Percentiles rank a stretch among this genome's conserved stretches.
phyloP scores from a whole-genome alignment of 2,113 vertebrate species.

The Myanophis thanlyinensis region DNA sequence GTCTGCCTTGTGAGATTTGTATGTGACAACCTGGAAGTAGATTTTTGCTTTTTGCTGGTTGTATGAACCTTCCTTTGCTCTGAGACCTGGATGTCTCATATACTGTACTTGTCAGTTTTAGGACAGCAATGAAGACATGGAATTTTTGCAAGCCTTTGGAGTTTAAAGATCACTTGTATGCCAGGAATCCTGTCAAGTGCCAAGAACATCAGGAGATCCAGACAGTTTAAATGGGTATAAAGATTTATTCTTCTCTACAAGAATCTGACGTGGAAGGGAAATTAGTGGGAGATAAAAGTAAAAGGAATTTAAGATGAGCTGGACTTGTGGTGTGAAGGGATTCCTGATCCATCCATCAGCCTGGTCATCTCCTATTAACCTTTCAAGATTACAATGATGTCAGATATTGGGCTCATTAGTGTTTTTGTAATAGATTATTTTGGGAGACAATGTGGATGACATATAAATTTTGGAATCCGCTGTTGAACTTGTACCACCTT shows the following conservation, averaged over 20 bases:
- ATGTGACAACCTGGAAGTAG: background rate
- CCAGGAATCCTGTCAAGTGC: background rate
- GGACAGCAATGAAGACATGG: background rate
- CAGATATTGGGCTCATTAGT: background rate
- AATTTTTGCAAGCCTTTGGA: background rate
- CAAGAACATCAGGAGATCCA: background rate
- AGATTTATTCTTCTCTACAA: background rate
- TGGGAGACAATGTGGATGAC: background rate
- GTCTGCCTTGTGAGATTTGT: background rate
- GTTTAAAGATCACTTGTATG: background rate
- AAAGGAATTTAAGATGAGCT: background rate
- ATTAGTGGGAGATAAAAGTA: background rate
- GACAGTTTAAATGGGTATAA: background rate
- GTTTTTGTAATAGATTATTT: background rate
- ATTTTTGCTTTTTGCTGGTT: background rate
- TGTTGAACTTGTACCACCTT: background rate
- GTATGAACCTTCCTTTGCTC: background rate
- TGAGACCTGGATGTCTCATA: background rate
- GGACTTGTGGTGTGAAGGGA: background rate
- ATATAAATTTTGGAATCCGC: background rate
- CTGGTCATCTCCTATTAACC: no score
- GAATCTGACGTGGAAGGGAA: background rate
- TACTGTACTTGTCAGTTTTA: background rate
- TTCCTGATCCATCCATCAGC: no score
- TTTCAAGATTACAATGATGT: background rate